Evolutionary conservation across 2,888 invertebrate species (phyloP).

Genomic region (Steromphala cineraria): DNA sequence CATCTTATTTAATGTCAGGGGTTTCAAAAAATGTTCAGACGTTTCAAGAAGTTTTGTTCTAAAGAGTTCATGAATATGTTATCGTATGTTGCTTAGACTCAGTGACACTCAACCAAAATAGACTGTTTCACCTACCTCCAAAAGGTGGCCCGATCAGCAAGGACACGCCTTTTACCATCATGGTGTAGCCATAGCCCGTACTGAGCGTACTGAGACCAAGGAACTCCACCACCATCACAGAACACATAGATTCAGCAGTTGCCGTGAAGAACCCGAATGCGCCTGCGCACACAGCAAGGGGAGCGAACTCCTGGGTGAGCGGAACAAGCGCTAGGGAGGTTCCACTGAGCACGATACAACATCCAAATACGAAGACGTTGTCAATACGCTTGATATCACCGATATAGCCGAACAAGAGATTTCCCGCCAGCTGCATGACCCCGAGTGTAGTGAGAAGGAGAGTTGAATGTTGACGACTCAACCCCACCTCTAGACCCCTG

Average conservation of each 20-base stretch:
- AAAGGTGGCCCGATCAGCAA: constrained; percentile 93
- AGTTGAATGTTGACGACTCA: constrained; percentile 76
- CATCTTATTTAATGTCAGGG: too few relatives aligned
- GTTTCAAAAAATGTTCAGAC: too few relatives aligned
- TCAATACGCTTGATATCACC: background rate
- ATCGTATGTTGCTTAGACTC: too few relatives aligned
- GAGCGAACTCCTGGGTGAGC: constrained; percentile 40
- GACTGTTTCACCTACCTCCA: constrained; percentile 81
- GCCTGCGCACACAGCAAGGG: constrained; percentile 46
- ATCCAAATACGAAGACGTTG: background rate
- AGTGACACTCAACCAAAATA: too few relatives aligned
- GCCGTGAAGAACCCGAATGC: constrained; percentile 90
- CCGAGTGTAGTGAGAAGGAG: constrained; percentile 86
- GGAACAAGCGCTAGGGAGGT: constrained; percentile 56
- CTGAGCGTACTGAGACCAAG: constrained; percentile 92
- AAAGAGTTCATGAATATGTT: too few relatives aligned
- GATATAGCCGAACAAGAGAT: constrained; percentile 34
- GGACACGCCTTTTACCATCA: constrained; percentile 92
- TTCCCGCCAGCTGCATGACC: constrained; percentile 87
- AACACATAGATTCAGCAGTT: constrained; percentile 89
- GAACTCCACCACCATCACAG: constrained; percentile 90
- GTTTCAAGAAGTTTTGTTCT: too few relatives aligned
- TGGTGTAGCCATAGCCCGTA: constrained; percentile 89
- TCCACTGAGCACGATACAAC: background rate
- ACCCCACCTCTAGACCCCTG: constrained; percentile 81